Percentiles rank a stretch among this genome's conserved stretches.
Conservation (phyloP, 2,888 invertebrate genomes). For the Scaptomyza parva region DNA sequence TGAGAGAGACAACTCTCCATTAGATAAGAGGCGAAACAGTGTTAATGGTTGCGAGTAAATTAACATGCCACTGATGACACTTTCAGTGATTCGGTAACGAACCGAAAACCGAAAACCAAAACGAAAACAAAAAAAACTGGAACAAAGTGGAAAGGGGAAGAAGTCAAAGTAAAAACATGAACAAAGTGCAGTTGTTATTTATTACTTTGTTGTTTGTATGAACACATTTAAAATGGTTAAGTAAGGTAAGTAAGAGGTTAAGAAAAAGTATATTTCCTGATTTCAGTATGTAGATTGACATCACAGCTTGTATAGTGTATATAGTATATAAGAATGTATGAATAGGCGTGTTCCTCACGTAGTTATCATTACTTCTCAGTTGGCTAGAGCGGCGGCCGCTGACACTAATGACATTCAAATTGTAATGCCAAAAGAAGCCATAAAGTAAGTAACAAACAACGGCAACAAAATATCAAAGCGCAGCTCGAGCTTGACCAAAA, state of each 20-base stretch:
- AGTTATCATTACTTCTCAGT: slow-evolving; percentile 13
- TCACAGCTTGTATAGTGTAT: slow-evolving; percentile 19
- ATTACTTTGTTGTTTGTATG: neutral
- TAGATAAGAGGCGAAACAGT: slow-evolving; percentile 47
- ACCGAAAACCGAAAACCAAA: no score
- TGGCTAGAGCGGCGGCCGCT: slow-evolving; percentile 50
- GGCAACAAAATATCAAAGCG: slow-evolving; percentile 51
- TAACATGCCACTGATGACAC: slow-evolving; percentile 61
- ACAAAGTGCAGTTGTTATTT: slow-evolving; percentile 23
- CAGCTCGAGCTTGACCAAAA: slow-evolving; percentile 31
- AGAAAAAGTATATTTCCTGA: neutral
- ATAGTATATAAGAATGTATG: slow-evolving; percentile 22
- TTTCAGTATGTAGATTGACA: no score
- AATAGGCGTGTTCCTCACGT: slow-evolving; percentile 32
- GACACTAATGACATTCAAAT: slow-evolving; percentile 79
- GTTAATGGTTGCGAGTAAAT: slow-evolving; percentile 46
- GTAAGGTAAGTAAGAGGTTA: neutral
- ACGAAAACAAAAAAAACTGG: slow-evolving; percentile 45
- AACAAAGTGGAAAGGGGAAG: slow-evolving; percentile 48
- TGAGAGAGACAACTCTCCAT: slow-evolving; percentile 27
- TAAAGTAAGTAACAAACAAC: slow-evolving; percentile 39
- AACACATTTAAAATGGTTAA: neutral
- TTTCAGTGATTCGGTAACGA: slow-evolving; percentile 61
- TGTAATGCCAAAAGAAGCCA: slow-evolving; percentile 76
- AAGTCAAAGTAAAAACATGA: slow-evolving; percentile 2